A percentile compares a stretch with the other conserved stretches of the same genome.
Evolutionary conservation across 1,140 invertebrate genomes (phyloP).

Genomic region (Hirudo medicinalis): DNA sequence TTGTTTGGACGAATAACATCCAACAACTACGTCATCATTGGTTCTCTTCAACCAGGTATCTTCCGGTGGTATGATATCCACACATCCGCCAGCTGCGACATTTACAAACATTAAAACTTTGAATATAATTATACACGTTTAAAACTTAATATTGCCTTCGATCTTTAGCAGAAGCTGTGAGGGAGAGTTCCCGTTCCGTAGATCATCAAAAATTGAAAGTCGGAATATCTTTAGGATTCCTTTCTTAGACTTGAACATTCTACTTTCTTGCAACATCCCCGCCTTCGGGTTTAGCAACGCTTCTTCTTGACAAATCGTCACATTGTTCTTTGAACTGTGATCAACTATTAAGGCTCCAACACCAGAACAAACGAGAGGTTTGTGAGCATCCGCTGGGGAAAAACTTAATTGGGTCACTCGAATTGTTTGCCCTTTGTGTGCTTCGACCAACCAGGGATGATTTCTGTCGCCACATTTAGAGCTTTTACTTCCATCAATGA

Average conservation of each 20-base stretch:
- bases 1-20: constrained; percentile 10
- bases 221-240: too few relatives aligned
- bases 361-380: not conserved
- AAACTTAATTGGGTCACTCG: not conserved
- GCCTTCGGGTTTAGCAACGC: too few relatives aligned
- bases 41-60: constrained; percentile 13
- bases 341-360: not conserved
- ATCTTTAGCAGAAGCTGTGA: too few relatives aligned
- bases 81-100: not conserved
- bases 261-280: too few relatives aligned
- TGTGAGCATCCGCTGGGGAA: not conserved
- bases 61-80: constrained; percentile 7
- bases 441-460: not conserved
- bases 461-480: not conserved
- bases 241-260: too few relatives aligned
- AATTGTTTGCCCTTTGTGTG: not conserved
- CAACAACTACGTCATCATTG: constrained; percentile 6
- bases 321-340: not conserved
- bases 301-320: too few relatives aligned
- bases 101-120: too few relatives aligned
- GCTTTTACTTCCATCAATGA: not conserved
- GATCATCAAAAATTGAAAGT: too few relatives aligned
- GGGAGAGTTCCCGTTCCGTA: too few relatives aligned
- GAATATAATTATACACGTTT: too few relatives aligned
- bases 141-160: too few relatives aligned